phyloP scores from a whole-genome alignment of 1,140 invertebrate genomes.

The Dendroctonus ponderosae region DNA sequence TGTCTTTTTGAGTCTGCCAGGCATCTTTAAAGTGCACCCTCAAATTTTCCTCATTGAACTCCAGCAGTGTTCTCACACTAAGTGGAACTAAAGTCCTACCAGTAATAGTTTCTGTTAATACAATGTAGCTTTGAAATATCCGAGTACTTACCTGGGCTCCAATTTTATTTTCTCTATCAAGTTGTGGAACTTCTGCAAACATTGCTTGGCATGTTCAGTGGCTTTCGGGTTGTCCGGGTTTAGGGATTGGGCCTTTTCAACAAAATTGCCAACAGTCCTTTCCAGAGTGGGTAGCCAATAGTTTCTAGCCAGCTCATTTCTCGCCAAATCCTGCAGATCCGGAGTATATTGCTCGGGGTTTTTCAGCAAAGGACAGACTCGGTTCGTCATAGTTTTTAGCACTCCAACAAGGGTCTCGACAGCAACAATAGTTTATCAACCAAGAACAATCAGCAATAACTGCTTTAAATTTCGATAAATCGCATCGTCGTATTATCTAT shows the following conservation, averaged over 20 bases:
- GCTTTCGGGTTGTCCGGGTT: slow-evolving; percentile 77
- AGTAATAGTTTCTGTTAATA: slow-evolving; percentile 3
- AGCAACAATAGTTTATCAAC: no score
- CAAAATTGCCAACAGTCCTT: slow-evolving; percentile 75
- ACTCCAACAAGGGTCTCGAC: no score
- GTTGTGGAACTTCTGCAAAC: slow-evolving; percentile 80
- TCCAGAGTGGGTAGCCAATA: slow-evolving; percentile 94
- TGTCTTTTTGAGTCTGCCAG: slow-evolving; percentile 72
- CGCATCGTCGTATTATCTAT: no score
- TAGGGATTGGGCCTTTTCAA: slow-evolving; percentile 69
- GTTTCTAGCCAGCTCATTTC: slow-evolving; percentile 80
- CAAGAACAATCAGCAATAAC: no score
- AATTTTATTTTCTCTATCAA: slow-evolving; percentile 73
- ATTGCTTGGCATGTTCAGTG: slow-evolving; percentile 73
- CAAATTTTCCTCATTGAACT: slow-evolving; percentile 89
- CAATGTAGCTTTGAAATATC: neutral
- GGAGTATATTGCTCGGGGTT: slow-evolving; percentile 68
- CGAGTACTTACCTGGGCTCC: slow-evolving; percentile 58
- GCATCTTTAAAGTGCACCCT: slow-evolving; percentile 91
- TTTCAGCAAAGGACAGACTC: slow-evolving; percentile 51
- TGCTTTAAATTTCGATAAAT: no score
- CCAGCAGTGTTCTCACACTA: slow-evolving; percentile 84
- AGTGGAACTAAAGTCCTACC: slow-evolving; percentile 72
- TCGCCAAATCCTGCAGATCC: slow-evolving; percentile 84
- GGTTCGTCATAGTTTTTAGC: slow-evolving; percentile 1